Percentiles rank a stretch among this genome's conserved stretches.
Evolutionary conservation across 1,140 invertebrate species (phyloP).

Genomic region (Cydia splendana): DNA sequence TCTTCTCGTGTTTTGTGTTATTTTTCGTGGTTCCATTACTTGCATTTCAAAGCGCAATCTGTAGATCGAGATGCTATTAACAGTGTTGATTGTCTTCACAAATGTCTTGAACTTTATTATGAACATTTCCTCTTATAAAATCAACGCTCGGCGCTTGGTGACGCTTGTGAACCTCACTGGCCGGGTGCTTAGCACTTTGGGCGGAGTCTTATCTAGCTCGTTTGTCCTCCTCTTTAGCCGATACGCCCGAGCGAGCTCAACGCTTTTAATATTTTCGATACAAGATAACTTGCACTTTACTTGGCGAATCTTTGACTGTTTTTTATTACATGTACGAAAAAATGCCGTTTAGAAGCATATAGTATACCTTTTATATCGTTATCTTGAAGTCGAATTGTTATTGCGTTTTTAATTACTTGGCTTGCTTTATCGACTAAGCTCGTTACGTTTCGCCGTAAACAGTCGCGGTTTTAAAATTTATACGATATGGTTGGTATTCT

Average conservation of each 20-base stretch:
- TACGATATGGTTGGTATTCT: neutral
- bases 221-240: constrained; percentile 60
- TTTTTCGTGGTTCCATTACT: too few species aligned
- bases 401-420: neutral
- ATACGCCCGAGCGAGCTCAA: constrained; percentile 43
- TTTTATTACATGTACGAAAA: constrained; percentile 1
- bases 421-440: neutral
- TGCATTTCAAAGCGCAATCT: too few species aligned
- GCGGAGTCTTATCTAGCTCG: constrained; percentile 55
- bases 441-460: neutral
- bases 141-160: neutral
- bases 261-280: constrained; percentile 35
- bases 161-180: neutral
- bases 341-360: too few species aligned
- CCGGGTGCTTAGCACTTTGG: constrained; percentile 41
- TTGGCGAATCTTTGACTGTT: neutral
- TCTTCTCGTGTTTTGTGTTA: too few species aligned
- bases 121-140: neutral
- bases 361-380: too few species aligned
- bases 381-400: neutral
- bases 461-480: neutral
- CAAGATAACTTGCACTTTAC: constrained; percentile 28
- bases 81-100: too few species aligned
- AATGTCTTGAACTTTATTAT: too few species aligned
- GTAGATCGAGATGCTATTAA: too few species aligned